These are phyloP conservation scores for Colletes latitarsis DNA, from an alignment of 1,140 invertebrate genomes.

Conservation along the genomic window DNA sequence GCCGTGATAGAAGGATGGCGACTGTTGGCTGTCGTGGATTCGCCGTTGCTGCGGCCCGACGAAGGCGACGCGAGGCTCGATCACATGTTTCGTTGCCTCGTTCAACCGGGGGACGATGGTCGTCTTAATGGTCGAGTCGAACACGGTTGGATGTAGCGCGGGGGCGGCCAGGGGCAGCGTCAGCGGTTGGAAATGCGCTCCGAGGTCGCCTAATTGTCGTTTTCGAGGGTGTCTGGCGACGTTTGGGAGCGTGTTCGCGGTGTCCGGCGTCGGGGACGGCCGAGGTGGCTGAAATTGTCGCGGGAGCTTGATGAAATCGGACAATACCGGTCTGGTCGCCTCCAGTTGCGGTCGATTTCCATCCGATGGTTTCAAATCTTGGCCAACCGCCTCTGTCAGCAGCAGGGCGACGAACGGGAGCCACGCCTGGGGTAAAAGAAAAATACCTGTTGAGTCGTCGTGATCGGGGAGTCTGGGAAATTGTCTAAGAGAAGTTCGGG, in stretches of 20 bases:
- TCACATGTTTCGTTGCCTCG: constrained; percentile 20
- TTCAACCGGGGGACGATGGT: neutral
- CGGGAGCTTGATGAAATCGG: constrained; percentile 40
- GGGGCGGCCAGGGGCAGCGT: constrained; percentile 30
- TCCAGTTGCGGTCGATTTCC: constrained; percentile 50
- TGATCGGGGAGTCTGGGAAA: neutral
- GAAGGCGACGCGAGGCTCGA: constrained; percentile 33
- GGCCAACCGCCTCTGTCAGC: constrained; percentile 63
- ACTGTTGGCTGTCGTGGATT: constrained; percentile 39
- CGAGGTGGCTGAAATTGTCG: constrained; percentile 50
- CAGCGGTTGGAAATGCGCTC: constrained; percentile 41
- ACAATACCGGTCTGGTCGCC: neutral
- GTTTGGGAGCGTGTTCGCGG: constrained; percentile 32
- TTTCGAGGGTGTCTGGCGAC: constrained; percentile 63
- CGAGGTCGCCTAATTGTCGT: constrained; percentile 63
- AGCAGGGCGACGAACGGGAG: constrained; percentile 66
- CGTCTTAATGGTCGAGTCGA: constrained; percentile 1
- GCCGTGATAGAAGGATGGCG: constrained; percentile 49
- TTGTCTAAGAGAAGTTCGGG: too few species aligned
- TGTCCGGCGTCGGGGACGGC: constrained; percentile 17
- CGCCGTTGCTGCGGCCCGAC: constrained; percentile 32
- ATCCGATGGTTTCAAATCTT: constrained; percentile 63
- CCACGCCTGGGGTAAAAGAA: constrained; percentile 62
- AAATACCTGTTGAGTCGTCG: neutral
- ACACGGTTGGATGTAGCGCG: constrained; percentile 18